Evolutionary conservation across 1,140 invertebrate genomes (phyloP).

Genomic region (Anthonomus grandis): DNA sequence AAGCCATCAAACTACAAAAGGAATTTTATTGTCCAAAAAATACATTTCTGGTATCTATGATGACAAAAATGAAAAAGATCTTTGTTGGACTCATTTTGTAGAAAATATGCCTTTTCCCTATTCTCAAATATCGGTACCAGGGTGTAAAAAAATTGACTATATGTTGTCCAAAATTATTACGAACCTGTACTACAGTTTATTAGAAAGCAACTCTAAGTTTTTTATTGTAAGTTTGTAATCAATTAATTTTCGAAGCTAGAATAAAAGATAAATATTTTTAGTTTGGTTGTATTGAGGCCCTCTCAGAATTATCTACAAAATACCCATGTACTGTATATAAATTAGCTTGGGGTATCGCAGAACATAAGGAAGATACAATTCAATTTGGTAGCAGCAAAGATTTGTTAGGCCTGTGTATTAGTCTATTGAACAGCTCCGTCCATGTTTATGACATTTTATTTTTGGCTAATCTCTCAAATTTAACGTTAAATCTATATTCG

Average conservation of each 20-base stretch:
- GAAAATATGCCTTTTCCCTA: constrained; percentile 46
- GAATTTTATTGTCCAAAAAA: constrained; percentile 44
- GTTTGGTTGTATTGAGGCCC: constrained; percentile 55
- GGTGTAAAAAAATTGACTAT: constrained; percentile 35
- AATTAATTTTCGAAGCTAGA: too few species aligned
- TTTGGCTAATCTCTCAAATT: constrained; percentile 59
- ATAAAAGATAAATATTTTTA: too few species aligned
- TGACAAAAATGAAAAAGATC: constrained; percentile 26
- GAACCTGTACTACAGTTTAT: constrained; percentile 49
- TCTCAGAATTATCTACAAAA: constrained; percentile 50
- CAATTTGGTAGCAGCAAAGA: constrained; percentile 23
- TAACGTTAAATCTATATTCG: constrained; percentile 64
- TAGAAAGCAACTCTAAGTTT: constrained; percentile 59
- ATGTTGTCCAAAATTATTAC: constrained; percentile 55
- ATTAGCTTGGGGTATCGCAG: constrained; percentile 49
- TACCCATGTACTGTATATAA: constrained; percentile 54
- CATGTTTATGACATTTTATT: constrained; percentile 61
- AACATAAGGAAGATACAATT: too few species aligned
- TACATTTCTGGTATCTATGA: constrained; percentile 39
- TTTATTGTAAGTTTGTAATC: constrained; percentile 60
- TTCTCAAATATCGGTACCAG: constrained; percentile 22
- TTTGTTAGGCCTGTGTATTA: constrained; percentile 48
- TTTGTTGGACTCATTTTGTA: constrained; percentile 38
- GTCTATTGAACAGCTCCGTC: constrained; percentile 57
- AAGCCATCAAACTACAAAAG: constrained; percentile 50